These are phyloP conservation scores for Smittia sp. DNA, from an alignment of 2,888 invertebrate genomes.

Conservation along the genomic window DNA sequence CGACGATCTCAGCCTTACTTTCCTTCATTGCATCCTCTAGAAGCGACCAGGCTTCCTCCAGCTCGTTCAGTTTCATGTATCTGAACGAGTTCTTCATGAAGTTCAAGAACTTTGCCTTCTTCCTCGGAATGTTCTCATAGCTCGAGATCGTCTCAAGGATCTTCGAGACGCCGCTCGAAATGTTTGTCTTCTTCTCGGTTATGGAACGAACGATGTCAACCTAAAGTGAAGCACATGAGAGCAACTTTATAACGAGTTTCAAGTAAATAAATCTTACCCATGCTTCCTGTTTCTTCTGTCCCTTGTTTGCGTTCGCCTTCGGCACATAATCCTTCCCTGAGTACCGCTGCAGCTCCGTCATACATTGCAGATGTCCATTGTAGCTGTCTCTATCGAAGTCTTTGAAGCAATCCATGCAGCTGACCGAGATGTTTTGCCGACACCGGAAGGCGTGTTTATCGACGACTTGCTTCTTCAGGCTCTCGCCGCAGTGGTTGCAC, in stretches of 20 bases:
- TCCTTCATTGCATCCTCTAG: constrained; percentile 58
- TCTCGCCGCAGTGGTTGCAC: constrained; percentile 87
- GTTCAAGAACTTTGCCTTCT: constrained; percentile 78
- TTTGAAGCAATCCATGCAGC: constrained; percentile 92
- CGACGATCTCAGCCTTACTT: constrained; percentile 43
- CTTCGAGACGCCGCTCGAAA: constrained; percentile 59
- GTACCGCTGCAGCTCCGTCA: constrained; percentile 84
- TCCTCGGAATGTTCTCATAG: constrained; percentile 80
- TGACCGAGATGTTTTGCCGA: constrained; percentile 63
- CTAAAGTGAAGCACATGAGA: constrained; percentile 46
- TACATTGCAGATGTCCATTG: constrained; percentile 76
- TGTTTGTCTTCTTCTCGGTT: constrained; percentile 58
- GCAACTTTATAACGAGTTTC: too few species aligned
- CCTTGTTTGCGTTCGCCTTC: constrained; percentile 71
- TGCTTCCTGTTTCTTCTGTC: constrained; percentile 79
- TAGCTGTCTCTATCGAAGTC: constrained; percentile 80
- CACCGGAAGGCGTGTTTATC: constrained; percentile 73
- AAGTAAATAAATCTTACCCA: constrained; percentile 59
- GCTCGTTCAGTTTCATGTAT: constrained; percentile 56
- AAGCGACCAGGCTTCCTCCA: constrained; percentile 65
- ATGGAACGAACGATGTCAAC: constrained; percentile 67
- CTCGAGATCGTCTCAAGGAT: constrained; percentile 67
- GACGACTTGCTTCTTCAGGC: constrained; percentile 86
- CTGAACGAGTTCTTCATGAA: constrained; percentile 66
- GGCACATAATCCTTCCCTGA: constrained; percentile 75